phyloP scores from a whole-genome alignment of 2,797 vertebrate genomes.

The Danio choprae region DNA sequence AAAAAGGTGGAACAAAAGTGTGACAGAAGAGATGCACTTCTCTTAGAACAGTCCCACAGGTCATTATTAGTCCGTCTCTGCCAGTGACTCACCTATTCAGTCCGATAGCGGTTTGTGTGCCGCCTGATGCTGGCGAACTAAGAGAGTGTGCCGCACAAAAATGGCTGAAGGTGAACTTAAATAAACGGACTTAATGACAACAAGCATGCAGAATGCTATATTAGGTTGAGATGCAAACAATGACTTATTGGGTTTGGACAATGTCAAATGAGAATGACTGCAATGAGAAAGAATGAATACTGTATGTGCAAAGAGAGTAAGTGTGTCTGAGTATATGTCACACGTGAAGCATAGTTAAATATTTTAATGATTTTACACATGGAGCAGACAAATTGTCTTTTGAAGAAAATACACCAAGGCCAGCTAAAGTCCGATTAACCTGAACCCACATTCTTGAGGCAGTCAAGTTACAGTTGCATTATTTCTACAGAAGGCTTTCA shows the following conservation, averaged over 20 bases:
- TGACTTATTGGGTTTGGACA: not conserved
- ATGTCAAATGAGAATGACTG: not conserved
- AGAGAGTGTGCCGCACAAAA: conserved; percentile 36
- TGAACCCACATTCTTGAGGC: not conserved
- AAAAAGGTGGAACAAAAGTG: conserved; percentile 26
- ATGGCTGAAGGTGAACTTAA: conserved; percentile 15
- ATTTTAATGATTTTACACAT: not conserved
- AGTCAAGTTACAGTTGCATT: not conserved
- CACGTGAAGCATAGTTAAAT: not conserved
- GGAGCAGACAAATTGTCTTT: not conserved
- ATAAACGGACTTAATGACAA: conserved; percentile 22
- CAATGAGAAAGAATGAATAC: not conserved
- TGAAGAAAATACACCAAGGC: not conserved
- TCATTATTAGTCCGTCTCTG: conserved; percentile 29
- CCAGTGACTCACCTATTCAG: not conserved
- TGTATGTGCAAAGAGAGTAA: not conserved
- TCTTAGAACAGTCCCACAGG: conserved; percentile 11
- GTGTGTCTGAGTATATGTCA: not conserved
- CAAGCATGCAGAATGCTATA: conserved; percentile 19
- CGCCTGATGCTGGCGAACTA: conserved; percentile 13
- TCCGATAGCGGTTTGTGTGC: not conserved
- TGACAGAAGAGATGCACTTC: conserved; percentile 17
- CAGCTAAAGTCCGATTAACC: not conserved
- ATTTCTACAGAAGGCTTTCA: not conserved
- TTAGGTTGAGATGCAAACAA: conserved; percentile 6